Evolutionary conservation across 2,797 vertebrate genomes (phyloP), one percentile per base, ranked within the genome.

Genomic region (Alauda arvensis): DNA sequence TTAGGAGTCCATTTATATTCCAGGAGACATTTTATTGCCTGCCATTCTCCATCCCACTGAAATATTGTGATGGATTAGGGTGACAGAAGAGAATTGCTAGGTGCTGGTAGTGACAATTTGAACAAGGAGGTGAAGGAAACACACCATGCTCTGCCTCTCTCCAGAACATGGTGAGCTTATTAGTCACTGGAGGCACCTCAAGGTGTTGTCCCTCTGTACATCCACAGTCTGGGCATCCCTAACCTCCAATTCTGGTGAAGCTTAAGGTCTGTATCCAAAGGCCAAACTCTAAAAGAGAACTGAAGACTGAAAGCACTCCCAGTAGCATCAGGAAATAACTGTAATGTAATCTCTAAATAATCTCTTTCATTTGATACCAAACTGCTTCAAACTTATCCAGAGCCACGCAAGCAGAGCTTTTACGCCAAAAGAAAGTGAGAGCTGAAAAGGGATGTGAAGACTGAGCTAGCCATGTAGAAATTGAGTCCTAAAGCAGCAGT

Each of bases 11-110:
- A 85, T 95, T 94, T 93, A 81, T 96, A 95, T 94, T 94, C 91
- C 88, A 83, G 84, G 89, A 90, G 88, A 93, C 87, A 87, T 93
- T 94, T 92, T 93, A 95, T 83, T 85, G 92, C 89, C 88, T 94
- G 88, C 88, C 89, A 93, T 61, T 88, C 93, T 92, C 90, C 23
- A 86, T 95, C 75, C 82, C 71, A 69, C 57, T 57, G 89, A 92
- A 91, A 89, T 57, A 79, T 37, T 67, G 85, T 88, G 93, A 93
- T 90, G 86, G 81, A 91, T 83, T 78, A 85, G 56, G 78, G 91
- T 78, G 53, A 83, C 81, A 46, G 51, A 77, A 76, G 46, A 90
- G 75, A 85, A 83, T 53, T 87, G 83, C 82, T 80, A 74, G 89
- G 66, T 87, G 48, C 67, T 88, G 63, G 67, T 79, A 90, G 85